Percentiles rank a stretch among this genome's conserved stretches.
These are phyloP conservation scores for Drosophila aldrichi DNA, from an alignment of 2,888 invertebrate species.

Conservation along the genomic window DNA sequence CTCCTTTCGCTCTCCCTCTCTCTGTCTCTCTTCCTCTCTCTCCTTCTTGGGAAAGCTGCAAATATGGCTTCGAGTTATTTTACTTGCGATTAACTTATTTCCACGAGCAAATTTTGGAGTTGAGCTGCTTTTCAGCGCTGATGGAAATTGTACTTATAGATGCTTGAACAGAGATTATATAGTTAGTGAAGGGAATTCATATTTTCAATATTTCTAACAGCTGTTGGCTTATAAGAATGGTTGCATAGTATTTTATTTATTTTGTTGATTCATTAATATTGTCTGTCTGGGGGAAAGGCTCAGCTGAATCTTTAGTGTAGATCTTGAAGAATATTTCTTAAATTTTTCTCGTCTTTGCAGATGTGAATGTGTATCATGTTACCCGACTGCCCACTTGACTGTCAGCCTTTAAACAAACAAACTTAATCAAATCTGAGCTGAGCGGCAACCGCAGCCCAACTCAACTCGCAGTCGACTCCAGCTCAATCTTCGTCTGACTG, in stretches of 20 bases:
- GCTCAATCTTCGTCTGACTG: constrained; percentile 20
- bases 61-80: constrained; percentile 56
- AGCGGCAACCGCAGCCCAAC: constrained; percentile 65
- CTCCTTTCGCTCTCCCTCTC: neutral
- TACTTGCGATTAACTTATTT: constrained; percentile 62
- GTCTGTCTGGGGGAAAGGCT: neutral
- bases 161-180: constrained; percentile 27
- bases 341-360: neutral
- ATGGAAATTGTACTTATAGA: constrained; percentile 10
- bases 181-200: constrained; percentile 6
- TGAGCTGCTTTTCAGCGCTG: constrained; percentile 4
- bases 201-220: neutral
- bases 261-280: too few relatives aligned
- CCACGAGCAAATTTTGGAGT: constrained; percentile 29
- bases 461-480: constrained; percentile 31
- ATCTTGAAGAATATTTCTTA: neutral
- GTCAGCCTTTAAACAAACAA: constrained; percentile 43
- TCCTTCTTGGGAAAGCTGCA: constrained; percentile 13
- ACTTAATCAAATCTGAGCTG: constrained; percentile 69
- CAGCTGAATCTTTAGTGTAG: neutral
- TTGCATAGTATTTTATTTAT: neutral
- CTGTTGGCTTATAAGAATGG: too few relatives aligned
- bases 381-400: constrained; percentile 28
- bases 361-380: constrained; percentile 39
- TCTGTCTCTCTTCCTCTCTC: neutral